Evolutionary conservation across 2,797 vertebrate species (phyloP).

Genomic region (Diplodus puntazzo): DNA sequence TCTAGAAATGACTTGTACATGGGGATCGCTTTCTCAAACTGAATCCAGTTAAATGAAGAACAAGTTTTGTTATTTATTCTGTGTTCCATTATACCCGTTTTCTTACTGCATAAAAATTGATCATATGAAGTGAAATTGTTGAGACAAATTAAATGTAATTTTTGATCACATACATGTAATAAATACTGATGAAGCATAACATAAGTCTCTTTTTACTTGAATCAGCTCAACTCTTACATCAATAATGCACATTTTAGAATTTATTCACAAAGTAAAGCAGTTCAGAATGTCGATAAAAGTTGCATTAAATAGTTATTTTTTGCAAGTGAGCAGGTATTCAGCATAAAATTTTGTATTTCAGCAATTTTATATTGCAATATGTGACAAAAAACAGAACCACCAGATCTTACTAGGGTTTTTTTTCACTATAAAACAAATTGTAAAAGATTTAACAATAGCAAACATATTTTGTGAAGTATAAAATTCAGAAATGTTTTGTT

Average conservation of each 20-base stretch:
- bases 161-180: conserved; percentile 13
- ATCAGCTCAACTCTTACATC: neutral
- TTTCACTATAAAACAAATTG: neutral
- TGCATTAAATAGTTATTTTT: neutral
- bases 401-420: neutral
- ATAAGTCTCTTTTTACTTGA: neutral
- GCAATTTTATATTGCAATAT: conserved; percentile 11
- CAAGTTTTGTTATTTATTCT: conserved; percentile 3
- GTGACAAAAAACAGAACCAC: neutral
- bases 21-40: neutral
- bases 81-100: neutral
- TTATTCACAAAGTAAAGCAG: neutral
- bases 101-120: neutral
- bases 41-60: conserved; percentile 9
- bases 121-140: neutral
- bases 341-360: neutral
- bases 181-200: conserved; percentile 44
- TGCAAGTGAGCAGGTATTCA: neutral
- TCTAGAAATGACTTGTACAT: neutral
- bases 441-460: neutral
- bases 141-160: neutral
- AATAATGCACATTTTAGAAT: neutral
- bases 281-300: neutral
- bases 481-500: neutral
- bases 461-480: neutral